These are phyloP conservation scores for Opisthocomus hoazin DNA, from an alignment of 2,113 vertebrate genomes.

Conservation along the genomic window DNA sequence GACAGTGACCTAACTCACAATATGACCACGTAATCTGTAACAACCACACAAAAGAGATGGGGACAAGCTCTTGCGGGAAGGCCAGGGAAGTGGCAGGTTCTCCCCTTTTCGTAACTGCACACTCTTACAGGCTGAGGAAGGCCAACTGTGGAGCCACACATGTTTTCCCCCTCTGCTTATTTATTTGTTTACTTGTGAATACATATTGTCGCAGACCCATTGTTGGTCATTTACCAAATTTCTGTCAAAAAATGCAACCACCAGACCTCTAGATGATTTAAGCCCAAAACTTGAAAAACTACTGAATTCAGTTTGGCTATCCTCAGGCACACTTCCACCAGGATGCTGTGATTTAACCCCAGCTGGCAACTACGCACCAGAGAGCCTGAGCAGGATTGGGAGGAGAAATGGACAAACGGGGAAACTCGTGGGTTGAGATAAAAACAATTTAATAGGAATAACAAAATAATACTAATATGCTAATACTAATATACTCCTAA, in stretches of 20 bases:
- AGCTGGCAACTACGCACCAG: too few species aligned
- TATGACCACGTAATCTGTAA: not conserved
- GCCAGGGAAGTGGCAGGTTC: not conserved
- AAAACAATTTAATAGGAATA: too few species aligned
- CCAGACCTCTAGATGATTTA: not conserved
- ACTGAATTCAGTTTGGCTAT: not conserved
- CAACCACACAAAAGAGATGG: not conserved
- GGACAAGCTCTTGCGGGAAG: not conserved
- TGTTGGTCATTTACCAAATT: not conserved
- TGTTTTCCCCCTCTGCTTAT: not conserved
- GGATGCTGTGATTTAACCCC: too few species aligned
- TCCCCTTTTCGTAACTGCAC: not conserved
- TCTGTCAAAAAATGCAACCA: not conserved
- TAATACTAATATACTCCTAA: too few species aligned
- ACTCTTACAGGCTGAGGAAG: not conserved
- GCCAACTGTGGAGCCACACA: not conserved
- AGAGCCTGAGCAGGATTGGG: too few species aligned
- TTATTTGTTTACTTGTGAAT: not conserved
- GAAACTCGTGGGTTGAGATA: too few species aligned
- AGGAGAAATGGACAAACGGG: too few species aligned
- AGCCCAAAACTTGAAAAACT: not conserved
- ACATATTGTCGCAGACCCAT: not conserved
- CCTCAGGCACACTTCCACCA: not conserved
- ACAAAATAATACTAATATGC: too few species aligned
- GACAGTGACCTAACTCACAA: not conserved